Evolutionary conservation across 2,113 vertebrate genomes (phyloP).

Genomic region (Eolophus roseicapilla): DNA sequence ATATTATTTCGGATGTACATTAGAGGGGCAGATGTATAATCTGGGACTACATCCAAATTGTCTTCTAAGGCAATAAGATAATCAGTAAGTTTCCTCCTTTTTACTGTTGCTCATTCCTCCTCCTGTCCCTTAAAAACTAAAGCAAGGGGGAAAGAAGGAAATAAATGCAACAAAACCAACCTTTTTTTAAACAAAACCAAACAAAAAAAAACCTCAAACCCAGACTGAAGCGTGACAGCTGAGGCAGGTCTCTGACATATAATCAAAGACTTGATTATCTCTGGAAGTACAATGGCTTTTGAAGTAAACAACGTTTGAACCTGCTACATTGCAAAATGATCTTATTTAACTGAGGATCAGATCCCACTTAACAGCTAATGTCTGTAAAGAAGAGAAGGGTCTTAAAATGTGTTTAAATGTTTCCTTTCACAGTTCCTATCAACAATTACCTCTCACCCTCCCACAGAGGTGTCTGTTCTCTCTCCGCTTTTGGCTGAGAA

Average conservation of each 20-base stretch:
- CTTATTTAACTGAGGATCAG: not conserved
- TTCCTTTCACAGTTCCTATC: not conserved
- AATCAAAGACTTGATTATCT: not conserved
- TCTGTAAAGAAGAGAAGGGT: not conserved
- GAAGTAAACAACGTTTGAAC: conserved; percentile 10
- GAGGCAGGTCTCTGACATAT: not conserved
- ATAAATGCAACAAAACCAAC: not conserved
- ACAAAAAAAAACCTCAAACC: not conserved
- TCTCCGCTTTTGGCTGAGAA: not conserved
- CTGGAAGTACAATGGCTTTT: not conserved
- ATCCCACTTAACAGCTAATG: not conserved
- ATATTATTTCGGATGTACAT: conserved; percentile 40
- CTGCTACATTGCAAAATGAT: not conserved
- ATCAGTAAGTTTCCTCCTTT: not conserved
- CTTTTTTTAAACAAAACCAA: not conserved
- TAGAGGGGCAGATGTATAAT: conserved; percentile 28
- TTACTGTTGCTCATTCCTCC: not conserved
- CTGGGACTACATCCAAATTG: conserved; percentile 45
- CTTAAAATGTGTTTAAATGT: not conserved
- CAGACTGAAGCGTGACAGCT: not conserved
- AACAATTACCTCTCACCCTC: not conserved
- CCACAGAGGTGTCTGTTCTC: not conserved
- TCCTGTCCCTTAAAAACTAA: not conserved
- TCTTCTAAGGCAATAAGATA: not conserved
- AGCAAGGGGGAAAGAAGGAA: not conserved